Base-by-base conservation (phyloP, 2,797 vertebrate genomes). In the Pangasius larnaudii region DNA sequence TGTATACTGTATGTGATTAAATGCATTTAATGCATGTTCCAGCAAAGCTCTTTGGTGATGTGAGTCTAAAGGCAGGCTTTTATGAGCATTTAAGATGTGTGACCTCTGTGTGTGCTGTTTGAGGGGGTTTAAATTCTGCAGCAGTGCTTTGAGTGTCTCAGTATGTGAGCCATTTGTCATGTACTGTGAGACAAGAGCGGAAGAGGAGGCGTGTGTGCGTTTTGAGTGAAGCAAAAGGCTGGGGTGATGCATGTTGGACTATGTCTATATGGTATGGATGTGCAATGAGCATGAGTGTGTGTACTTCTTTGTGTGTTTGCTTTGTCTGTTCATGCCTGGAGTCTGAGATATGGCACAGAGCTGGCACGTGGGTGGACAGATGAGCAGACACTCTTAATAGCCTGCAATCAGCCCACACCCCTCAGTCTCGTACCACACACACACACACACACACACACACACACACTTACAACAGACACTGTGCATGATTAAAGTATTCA, bases 401-500 rank as follows among this genome's bases (percentile, higher is more conserved):
- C 78, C 61, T 80, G 74, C 78, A 80, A 80, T 53, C 67, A 87
- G 18, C 88, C 49, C 65, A 86, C 56, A 30, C 85, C 65, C 85
- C 63, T 74, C 63, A 84, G 86, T 84, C 83, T 83, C 46, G 30
- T 33, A 51, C 53, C 63, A 81, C 58, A 63, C 86, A 77, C 61
- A 82, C 83, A 86, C 69, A 6, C 79, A 49, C 80, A 46, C 90
- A 85, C 92, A 63, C 92, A 92, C 92, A 94, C 87, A 84, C 93
- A 84, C 88, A n/a, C 46, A 65, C 69, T 75, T 92, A 83, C 87
- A 33, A 88, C 88, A 87, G 88, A 92, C 84, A 84, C 63, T 63
- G 74, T 59, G 69, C 90, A 93, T 85, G 92, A 89, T 91, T 91
- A 90, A 30, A 18, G 74, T 86, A 59, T 74, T 85, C 24, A 74